Percentiles rank a stretch among this genome's conserved stretches.
Evolutionary conservation across 2,888 invertebrate species (phyloP).

Genomic region (Lordiphosa fenestrarum): DNA sequence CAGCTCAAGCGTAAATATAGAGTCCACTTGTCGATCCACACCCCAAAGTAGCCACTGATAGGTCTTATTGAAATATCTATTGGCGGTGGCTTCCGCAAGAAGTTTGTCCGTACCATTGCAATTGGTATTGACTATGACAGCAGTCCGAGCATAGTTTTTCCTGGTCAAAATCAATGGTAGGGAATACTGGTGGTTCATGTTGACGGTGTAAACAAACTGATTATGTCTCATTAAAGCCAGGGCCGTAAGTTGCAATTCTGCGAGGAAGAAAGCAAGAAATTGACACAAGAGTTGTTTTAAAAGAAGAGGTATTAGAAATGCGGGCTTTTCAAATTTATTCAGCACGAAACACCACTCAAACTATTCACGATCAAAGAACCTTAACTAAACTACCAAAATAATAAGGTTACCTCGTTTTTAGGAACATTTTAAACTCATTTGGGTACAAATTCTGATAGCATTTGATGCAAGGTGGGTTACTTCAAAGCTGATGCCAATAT

Average conservation of each 20-base stretch:
- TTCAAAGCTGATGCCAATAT: no score
- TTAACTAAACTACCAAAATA: no score
- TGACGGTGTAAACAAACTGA: conserved; percentile 46
- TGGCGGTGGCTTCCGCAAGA: conserved; percentile 51
- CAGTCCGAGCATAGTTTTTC: conserved; percentile 53
- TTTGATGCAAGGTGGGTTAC: no score
- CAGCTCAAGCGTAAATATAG: conserved; percentile 43
- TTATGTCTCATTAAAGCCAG: conserved; percentile 43
- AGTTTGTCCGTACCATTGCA: conserved; percentile 47
- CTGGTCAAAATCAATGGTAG: conserved; percentile 44
- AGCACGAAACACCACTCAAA: no score
- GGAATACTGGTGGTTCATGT: conserved; percentile 40
- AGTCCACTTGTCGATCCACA: conserved; percentile 34
- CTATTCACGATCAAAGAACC: no score
- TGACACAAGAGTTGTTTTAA: no score
- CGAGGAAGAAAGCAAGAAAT: background rate
- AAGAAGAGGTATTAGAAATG: no score
- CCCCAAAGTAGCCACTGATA: conserved; percentile 77
- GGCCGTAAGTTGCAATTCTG: conserved; percentile 35
- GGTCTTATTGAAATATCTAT: conserved; percentile 75
- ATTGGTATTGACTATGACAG: conserved; percentile 61
- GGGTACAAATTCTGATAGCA: no score
- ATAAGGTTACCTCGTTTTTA: no score
- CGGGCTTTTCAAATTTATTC: no score
- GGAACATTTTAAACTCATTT: no score